Conservation (phyloP, 2,113 vertebrate species). For the Meriones unguiculatus region DNA sequence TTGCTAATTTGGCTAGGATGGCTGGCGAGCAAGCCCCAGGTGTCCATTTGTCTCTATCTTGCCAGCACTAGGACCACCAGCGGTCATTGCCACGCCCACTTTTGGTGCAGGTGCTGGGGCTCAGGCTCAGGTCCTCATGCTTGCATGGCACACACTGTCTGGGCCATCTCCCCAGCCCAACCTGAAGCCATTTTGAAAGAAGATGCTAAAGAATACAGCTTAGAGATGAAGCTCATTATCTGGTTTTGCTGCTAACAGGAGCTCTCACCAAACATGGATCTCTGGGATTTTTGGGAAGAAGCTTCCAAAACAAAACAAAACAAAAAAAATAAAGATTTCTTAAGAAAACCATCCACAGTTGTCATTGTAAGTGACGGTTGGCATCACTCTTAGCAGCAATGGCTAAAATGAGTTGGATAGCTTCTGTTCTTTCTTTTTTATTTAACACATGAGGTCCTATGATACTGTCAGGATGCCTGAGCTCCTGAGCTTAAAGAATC, state of each 20-base stretch:
- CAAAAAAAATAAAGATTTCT: background rate
- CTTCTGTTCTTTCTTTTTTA: background rate
- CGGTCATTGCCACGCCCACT: background rate
- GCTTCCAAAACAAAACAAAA: background rate
- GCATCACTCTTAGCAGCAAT: background rate
- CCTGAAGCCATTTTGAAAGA: background rate
- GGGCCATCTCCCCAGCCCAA: background rate
- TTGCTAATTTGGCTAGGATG: too few species aligned
- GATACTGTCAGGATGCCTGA: background rate
- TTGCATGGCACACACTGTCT: background rate
- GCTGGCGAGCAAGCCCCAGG: background rate
- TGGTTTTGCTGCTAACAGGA: background rate
- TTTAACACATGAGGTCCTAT: background rate
- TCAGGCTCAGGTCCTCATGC: background rate
- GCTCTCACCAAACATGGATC: background rate
- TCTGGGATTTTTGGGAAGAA: slow-evolving; percentile 1
- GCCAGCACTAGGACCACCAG: background rate
- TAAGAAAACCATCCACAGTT: background rate
- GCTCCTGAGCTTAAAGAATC: background rate
- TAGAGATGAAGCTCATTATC: background rate
- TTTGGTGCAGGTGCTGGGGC: background rate
- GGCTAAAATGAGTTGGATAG: background rate
- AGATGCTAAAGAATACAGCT: background rate
- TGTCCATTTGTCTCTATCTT: background rate
- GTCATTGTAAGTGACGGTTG: background rate